phyloP scores from a whole-genome alignment of 2,888 invertebrate species.

The Nephrotoma flavescens region DNA sequence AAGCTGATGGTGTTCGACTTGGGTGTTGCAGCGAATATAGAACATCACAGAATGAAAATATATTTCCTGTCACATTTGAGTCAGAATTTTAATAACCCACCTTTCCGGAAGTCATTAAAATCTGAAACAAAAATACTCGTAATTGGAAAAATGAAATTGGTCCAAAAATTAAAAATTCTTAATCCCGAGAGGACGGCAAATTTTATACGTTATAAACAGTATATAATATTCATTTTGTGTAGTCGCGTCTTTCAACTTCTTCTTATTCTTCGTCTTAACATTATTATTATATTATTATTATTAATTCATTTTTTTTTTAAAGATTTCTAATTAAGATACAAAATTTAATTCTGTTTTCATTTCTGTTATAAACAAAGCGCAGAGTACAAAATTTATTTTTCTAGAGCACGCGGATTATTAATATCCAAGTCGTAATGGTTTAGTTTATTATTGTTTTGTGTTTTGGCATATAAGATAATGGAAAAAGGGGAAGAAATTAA shows the following conservation, averaged over 20 bases:
- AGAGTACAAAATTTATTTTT: not conserved
- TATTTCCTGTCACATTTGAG: no score
- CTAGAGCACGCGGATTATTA: not conserved
- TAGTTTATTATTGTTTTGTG: not conserved
- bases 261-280: not conserved
- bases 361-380: not conserved
- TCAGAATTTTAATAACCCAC: no score
- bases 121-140: no score
- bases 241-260: not conserved
- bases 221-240: not conserved
- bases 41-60: no score
- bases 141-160: not conserved
- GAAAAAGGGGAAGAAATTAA: not conserved
- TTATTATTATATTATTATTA: not conserved
- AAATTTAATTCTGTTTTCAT: not conserved
- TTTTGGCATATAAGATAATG: not conserved
- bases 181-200: not conserved
- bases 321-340: not conserved
- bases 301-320: not conserved
- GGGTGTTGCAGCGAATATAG: no score
- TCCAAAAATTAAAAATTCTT: not conserved
- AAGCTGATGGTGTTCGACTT: no score
- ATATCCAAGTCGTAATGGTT: not conserved
- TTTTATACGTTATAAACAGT: not conserved
- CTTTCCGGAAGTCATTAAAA: no score